A percentile compares a stretch with the other conserved stretches of the same genome.
Evolutionary conservation across 2,888 invertebrate species (phyloP).

Genomic region (Ypsolopha sequella): DNA sequence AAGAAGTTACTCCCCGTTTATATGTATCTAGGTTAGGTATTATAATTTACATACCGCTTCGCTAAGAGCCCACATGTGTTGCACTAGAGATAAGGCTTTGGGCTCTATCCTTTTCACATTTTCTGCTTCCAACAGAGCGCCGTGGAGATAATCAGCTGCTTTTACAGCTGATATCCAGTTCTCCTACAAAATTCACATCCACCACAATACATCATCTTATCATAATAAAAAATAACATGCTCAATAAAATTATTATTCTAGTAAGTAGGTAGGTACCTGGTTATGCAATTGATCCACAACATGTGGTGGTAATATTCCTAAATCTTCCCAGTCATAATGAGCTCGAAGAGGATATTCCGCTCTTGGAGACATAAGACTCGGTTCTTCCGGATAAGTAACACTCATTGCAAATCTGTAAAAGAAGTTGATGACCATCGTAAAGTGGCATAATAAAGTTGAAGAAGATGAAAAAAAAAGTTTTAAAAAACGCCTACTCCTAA

Average conservation of each 20-base stretch:
- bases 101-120: slow-evolving; percentile 48
- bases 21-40: too few species aligned
- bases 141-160: slow-evolving; percentile 58
- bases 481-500: neutral
- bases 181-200: slow-evolving; percentile 26
- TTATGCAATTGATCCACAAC: slow-evolving; percentile 76
- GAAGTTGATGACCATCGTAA: neutral
- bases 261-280: slow-evolving; percentile 68
- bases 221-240: neutral
- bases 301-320: slow-evolving; percentile 71
- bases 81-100: slow-evolving; percentile 45
- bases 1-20: too few species aligned
- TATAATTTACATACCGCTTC: slow-evolving; percentile 34
- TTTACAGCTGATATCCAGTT: slow-evolving; percentile 63
- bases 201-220: neutral
- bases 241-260: neutral
- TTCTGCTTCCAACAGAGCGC: slow-evolving; percentile 39
- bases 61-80: slow-evolving; percentile 63
- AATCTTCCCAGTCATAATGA: slow-evolving; percentile 72
- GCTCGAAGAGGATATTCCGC: slow-evolving; percentile 38
- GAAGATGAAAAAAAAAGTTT: neutral
- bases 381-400: slow-evolving; percentile 34
- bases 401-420: slow-evolving; percentile 37
- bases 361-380: slow-evolving; percentile 36
- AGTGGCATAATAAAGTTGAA: neutral